Conservation (phyloP, 2,113 vertebrate genomes). For the Pholis gunnellus region DNA sequence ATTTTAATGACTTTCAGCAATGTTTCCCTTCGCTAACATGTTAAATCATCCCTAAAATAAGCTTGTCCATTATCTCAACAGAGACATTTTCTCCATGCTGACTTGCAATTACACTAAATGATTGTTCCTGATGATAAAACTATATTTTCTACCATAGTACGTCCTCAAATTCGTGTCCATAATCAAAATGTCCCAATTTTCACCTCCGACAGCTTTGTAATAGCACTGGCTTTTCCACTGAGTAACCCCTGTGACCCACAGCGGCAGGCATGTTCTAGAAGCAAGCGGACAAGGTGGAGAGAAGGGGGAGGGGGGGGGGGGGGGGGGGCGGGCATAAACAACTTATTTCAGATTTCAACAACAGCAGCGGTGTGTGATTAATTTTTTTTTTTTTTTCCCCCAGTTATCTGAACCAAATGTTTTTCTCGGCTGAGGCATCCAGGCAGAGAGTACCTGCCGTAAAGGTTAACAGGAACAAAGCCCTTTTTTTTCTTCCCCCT, state of each 20-base stretch:
- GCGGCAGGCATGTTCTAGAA: slow-evolving; percentile 59
- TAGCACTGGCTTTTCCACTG: slow-evolving; percentile 60
- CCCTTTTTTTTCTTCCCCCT: slow-evolving; percentile 14
- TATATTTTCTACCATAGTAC: background rate
- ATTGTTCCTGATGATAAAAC: slow-evolving; percentile 1
- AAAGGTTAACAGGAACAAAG: slow-evolving; percentile 77
- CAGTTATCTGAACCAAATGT: slow-evolving; percentile 77
- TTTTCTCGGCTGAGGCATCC: slow-evolving; percentile 63
- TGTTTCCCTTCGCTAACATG: slow-evolving; percentile 8
- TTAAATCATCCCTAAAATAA: slow-evolving; percentile 45
- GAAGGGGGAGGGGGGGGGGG: slow-evolving; percentile 1
- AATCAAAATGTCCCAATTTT: slow-evolving; percentile 54
- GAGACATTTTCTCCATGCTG: background rate
- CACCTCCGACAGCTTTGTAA: slow-evolving; percentile 58
- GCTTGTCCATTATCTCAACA: slow-evolving; percentile 16
- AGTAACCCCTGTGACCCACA: slow-evolving; percentile 57
- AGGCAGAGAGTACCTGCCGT: slow-evolving; percentile 69
- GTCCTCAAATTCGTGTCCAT: slow-evolving; percentile 5
- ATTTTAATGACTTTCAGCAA: slow-evolving; percentile 21
- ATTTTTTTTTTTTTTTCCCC: slow-evolving; percentile 48
- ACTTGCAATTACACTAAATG: slow-evolving; percentile 31
- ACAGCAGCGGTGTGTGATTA: slow-evolving; percentile 63
- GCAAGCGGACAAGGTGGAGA: slow-evolving; percentile 30
- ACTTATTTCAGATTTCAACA: slow-evolving; percentile 69
- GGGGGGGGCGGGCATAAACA: slow-evolving; percentile 45